These are phyloP conservation scores for Horisme vitalbata DNA, from an alignment of 2,888 invertebrate species.

Conservation along the genomic window DNA sequence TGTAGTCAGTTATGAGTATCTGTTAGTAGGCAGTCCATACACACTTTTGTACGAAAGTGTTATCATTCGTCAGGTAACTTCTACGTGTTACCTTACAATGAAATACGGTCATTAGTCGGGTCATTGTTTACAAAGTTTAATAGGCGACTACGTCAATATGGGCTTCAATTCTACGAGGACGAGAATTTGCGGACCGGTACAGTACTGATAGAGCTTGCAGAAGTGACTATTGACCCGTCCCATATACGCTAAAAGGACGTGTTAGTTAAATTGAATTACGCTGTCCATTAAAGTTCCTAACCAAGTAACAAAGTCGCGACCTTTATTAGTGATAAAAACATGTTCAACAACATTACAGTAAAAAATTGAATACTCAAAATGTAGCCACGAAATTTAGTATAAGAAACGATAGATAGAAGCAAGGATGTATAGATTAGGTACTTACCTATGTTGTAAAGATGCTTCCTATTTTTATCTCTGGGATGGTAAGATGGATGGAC, in stretches of 20 bases:
- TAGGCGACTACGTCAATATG: neutral
- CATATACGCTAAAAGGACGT: neutral
- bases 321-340: too few relatives aligned
- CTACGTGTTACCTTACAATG: too few relatives aligned
- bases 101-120: neutral
- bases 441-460: conserved; percentile 65
- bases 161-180: neutral
- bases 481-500: conserved; percentile 62
- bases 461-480: conserved; percentile 45
- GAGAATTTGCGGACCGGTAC: neutral
- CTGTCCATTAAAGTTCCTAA: neutral
- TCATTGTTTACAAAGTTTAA: conserved; percentile 5
- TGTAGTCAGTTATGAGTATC: too few relatives aligned
- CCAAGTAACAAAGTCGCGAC: too few relatives aligned
- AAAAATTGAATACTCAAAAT: too few relatives aligned
- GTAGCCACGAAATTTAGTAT: too few relatives aligned
- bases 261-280: neutral
- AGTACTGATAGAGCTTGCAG: neutral
- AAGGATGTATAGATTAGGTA: neutral
- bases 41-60: too few relatives aligned
- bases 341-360: too few relatives aligned
- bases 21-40: too few relatives aligned
- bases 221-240: neutral
- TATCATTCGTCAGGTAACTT: too few relatives aligned
- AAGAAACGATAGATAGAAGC: neutral